Evolutionary conservation across 1,140 invertebrate genomes (phyloP).

Genomic region (Trissolcus basalis): DNA sequence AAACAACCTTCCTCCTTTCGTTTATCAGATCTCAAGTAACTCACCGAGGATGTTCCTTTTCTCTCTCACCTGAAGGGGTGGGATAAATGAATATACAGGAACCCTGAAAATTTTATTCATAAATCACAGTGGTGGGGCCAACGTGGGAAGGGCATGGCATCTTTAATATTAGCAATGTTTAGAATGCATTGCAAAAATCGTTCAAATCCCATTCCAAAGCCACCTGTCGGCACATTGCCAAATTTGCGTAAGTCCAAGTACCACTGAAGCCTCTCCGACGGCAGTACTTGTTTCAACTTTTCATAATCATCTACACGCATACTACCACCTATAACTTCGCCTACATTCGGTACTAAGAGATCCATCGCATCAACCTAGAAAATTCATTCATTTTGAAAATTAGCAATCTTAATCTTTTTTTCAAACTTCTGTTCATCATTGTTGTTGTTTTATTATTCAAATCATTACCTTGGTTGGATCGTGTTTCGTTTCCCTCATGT

Average conservation of each 20-base stretch:
- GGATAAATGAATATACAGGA: constrained; percentile 57
- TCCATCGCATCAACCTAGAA: constrained; percentile 89
- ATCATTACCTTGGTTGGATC: constrained; percentile 79
- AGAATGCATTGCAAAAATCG: constrained; percentile 90
- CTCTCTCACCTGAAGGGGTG: constrained; percentile 17
- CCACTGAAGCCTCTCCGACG: constrained; percentile 83
- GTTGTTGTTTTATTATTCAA: constrained; percentile 14
- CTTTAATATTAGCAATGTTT: constrained; percentile 91
- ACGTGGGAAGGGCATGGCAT: constrained; percentile 95
- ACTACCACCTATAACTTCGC: constrained; percentile 95
- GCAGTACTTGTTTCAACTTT: constrained; percentile 80
- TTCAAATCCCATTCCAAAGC: constrained; percentile 97
- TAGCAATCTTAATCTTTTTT: background rate
- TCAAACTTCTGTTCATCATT: background rate
- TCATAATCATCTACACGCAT: constrained; percentile 89
- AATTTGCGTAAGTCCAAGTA: constrained; percentile 94
- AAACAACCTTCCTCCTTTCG: background rate
- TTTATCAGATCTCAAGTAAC: background rate
- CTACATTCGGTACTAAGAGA: constrained; percentile 89
- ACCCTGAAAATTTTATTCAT: constrained; percentile 75
- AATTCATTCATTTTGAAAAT: constrained; percentile 1
- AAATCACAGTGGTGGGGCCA: constrained; percentile 92
- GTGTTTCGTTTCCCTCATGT: constrained; percentile 85
- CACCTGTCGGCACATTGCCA: constrained; percentile 91
- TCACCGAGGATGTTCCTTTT: constrained; percentile 5